These are phyloP conservation scores for Potamilus streckersoni DNA, from an alignment of 1,140 invertebrate genomes.

Conservation along the genomic window DNA sequence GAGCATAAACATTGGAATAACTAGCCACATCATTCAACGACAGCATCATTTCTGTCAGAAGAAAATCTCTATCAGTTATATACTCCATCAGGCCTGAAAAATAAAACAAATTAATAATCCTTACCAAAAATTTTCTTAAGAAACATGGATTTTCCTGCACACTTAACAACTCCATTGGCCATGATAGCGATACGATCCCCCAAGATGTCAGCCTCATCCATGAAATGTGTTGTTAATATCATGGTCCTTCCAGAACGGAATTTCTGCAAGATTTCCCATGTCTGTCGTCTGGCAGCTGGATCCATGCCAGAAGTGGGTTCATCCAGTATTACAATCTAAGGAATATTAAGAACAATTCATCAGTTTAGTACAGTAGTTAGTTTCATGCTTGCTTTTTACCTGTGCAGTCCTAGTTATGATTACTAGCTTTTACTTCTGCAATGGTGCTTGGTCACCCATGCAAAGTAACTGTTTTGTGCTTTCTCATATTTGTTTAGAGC, in stretches of 20 bases:
- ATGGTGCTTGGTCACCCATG: too few relatives aligned
- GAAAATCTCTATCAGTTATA: too few relatives aligned
- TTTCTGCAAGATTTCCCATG: slow-evolving; percentile 81
- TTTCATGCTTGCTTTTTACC: too few relatives aligned
- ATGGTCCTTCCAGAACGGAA: slow-evolving; percentile 79
- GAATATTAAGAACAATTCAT: not conserved
- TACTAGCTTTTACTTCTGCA: too few relatives aligned
- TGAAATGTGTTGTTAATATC: slow-evolving; percentile 95
- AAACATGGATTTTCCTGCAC: slow-evolving; percentile 87
- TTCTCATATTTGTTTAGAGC: too few relatives aligned
- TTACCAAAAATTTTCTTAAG: slow-evolving; percentile 87
- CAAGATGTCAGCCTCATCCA: slow-evolving; percentile 97
- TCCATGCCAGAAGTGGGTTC: slow-evolving; percentile 97
- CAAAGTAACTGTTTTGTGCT: too few relatives aligned
- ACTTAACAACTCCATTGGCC: slow-evolving; percentile 83
- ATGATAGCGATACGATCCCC: slow-evolving; percentile 95
- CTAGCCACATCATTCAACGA: too few relatives aligned
- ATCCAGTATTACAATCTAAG: slow-evolving; percentile 62
- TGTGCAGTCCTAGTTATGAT: too few relatives aligned
- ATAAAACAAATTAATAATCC: not conserved
- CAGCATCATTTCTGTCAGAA: too few relatives aligned
- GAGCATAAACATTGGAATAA: too few relatives aligned
- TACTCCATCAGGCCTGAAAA: not conserved
- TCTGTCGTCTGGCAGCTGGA: slow-evolving; percentile 86
- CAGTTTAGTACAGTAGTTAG: not conserved